phyloP scores from a whole-genome alignment of 92 coral and sea anemone genomes.

The Scolanthus callimorphus region DNA sequence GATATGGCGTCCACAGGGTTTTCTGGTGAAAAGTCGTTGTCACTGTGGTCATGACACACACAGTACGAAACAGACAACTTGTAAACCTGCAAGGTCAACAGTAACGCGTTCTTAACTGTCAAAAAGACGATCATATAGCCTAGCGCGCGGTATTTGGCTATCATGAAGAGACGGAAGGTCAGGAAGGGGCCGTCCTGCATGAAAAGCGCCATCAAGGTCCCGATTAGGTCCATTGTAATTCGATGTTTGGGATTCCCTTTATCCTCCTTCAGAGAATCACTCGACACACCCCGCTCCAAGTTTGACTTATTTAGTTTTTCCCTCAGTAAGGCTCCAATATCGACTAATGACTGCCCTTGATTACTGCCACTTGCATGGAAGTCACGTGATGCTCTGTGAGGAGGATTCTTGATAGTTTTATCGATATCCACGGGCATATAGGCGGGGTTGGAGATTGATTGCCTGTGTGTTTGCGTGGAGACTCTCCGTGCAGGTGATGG shows the following conservation, averaged over 20 bases:
- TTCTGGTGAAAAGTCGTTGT: slow-evolving; percentile 96
- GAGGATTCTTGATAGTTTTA: slow-evolving; percentile 7
- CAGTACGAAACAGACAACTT: slow-evolving; percentile 87
- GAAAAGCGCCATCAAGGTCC: slow-evolving; percentile 72
- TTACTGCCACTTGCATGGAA: slow-evolving; percentile 2
- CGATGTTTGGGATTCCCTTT: slow-evolving; percentile 52
- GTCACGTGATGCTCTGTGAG: slow-evolving; percentile 29
- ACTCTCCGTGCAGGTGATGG: slow-evolving; percentile 1
- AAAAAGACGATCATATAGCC: slow-evolving; percentile 94
- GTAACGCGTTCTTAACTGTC: slow-evolving; percentile 91
- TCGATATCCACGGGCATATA: slow-evolving; percentile 25
- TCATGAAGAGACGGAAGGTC: slow-evolving; percentile 80
- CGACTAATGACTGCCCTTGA: not conserved
- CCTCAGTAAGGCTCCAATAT: not conserved
- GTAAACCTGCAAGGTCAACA: slow-evolving; percentile 81
- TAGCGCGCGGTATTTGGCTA: slow-evolving; percentile 83
- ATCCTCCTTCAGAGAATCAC: slow-evolving; percentile 7
- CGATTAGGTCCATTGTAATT: slow-evolving; percentile 74
- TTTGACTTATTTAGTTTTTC: not conserved
- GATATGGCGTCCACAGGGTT: slow-evolving; percentile 72
- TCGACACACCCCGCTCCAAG: slow-evolving; percentile 25
- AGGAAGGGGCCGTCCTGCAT: slow-evolving; percentile 95
- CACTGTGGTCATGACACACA: slow-evolving; percentile 87
- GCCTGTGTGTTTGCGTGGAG: slow-evolving; percentile 7
- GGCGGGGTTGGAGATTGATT: slow-evolving; percentile 5